Conservation (phyloP, 2,797 vertebrate species). For the Rhinogobio ventralis region DNA sequence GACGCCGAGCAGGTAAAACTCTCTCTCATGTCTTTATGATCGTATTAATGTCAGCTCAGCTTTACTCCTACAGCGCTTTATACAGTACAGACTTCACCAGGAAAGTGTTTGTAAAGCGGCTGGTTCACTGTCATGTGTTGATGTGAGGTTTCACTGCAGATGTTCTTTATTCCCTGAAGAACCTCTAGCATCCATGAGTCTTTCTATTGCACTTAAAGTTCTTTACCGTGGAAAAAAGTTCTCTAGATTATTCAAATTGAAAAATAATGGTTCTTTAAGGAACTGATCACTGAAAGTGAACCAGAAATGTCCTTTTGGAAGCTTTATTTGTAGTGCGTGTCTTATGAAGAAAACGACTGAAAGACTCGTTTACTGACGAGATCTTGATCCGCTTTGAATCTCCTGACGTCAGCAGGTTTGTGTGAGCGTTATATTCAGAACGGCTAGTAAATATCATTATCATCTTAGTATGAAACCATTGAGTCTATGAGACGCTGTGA, state of each 20-base stretch:
- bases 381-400: neutral
- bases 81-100: neutral
- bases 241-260: neutral
- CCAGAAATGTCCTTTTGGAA: neutral
- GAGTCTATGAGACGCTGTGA: neutral
- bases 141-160: neutral
- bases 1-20: conserved; percentile 43
- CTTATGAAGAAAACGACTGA: neutral
- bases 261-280: neutral
- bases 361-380: neutral
- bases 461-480: neutral
- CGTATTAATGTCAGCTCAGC: neutral
- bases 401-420: neutral
- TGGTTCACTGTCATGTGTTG: neutral
- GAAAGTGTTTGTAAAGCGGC: neutral
- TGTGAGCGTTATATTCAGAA: neutral
- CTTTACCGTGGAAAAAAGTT: no score
- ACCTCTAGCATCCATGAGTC: neutral
- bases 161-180: no score
- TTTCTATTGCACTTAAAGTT: neutral
- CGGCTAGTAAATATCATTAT: neutral
- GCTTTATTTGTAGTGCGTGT: neutral
- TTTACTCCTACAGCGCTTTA: neutral
- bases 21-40: conserved; percentile 5
- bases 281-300: neutral